Evolutionary conservation across 30 jellyfish, hydroid and myxozoan species (phyloP).

Genomic region (Clytia hemisphaerica): DNA sequence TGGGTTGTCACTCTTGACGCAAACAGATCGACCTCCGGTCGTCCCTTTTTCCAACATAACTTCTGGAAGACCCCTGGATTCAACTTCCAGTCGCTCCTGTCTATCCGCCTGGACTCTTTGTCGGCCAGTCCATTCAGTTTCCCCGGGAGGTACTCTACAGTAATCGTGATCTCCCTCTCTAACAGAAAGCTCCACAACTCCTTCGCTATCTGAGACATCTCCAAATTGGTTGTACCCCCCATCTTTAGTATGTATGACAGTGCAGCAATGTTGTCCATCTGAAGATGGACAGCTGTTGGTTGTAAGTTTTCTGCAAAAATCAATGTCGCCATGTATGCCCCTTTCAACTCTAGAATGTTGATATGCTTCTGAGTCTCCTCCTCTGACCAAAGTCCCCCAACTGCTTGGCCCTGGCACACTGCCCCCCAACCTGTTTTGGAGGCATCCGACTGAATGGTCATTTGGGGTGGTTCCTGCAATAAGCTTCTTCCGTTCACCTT

Average conservation of each 20-base stretch:
- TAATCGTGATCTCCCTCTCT: conserved; percentile 32
- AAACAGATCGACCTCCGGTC: conserved; percentile 25
- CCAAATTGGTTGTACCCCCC: conserved; percentile 30
- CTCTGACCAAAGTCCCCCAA: conserved; percentile 23
- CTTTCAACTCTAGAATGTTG: conserved; percentile 21
- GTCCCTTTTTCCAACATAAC: conserved; percentile 13
- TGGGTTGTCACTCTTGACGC: conserved; percentile 37
- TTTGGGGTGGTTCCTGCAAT: not conserved
- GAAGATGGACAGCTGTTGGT: conserved; percentile 14
- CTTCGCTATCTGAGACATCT: conserved; percentile 21
- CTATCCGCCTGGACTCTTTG: conserved; percentile 24
- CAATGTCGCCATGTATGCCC: not conserved
- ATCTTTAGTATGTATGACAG: conserved; percentile 1
- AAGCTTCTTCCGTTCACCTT: conserved; percentile 18
- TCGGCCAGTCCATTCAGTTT: conserved; percentile 22
- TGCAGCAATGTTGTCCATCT: conserved; percentile 31
- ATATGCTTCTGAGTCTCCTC: conserved; percentile 9
- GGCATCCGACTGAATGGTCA: conserved; percentile 24
- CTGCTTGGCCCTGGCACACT: conserved; percentile 3
- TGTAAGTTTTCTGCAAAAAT: not conserved
- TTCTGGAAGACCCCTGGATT: conserved; percentile 15
- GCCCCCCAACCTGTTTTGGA: conserved; percentile 49
- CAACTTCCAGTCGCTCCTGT: conserved; percentile 34
- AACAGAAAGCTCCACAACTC: conserved; percentile 21
- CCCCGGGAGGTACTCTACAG: conserved; percentile 33